A percentile compares a stretch with the other conserved stretches of the same genome.
Conservation (phyloP, 2,888 invertebrate species). For the Brachyptera risi region DNA sequence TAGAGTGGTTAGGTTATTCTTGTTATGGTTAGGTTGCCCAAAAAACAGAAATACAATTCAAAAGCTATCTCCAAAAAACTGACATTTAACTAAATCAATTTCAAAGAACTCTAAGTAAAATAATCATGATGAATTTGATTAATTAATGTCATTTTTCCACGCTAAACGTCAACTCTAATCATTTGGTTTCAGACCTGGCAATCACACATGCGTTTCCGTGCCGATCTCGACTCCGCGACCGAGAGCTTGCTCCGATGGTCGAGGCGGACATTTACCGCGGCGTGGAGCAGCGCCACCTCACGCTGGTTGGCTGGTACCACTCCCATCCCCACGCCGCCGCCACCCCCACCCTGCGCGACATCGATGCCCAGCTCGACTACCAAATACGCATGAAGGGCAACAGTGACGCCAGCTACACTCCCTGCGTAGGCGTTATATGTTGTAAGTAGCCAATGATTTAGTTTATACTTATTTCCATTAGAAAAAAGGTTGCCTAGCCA, state of each 20-base stretch:
- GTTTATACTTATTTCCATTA: no score
- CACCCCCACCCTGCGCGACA: slow-evolving; percentile 81
- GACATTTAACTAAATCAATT: no score
- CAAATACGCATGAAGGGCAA: slow-evolving; percentile 92
- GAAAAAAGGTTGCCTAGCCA: no score
- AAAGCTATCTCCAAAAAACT: no score
- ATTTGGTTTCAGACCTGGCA: slow-evolving; percentile 66
- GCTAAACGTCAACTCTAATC: no score
- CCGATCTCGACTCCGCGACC: slow-evolving; percentile 73
- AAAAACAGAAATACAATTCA: no score
- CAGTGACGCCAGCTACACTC: slow-evolving; percentile 86
- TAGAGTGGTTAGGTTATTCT: no score
- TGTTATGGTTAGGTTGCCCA: no score
- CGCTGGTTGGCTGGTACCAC: slow-evolving; percentile 93
- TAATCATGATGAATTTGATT: no score
- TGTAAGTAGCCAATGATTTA: slow-evolving; percentile 79
- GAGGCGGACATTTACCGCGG: slow-evolving; percentile 78
- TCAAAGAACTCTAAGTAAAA: no score
- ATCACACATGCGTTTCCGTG: slow-evolving; percentile 89
- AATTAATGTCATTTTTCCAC: no score
- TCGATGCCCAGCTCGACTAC: slow-evolving; percentile 90
- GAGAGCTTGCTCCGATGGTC: slow-evolving; percentile 68
- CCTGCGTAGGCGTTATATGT: slow-evolving; percentile 87
- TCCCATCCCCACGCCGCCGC: slow-evolving; percentile 87
- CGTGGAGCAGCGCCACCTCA: slow-evolving; percentile 76